phyloP scores from a whole-genome alignment of 1,140 invertebrate genomes.

The Cherax quadricarinatus region DNA sequence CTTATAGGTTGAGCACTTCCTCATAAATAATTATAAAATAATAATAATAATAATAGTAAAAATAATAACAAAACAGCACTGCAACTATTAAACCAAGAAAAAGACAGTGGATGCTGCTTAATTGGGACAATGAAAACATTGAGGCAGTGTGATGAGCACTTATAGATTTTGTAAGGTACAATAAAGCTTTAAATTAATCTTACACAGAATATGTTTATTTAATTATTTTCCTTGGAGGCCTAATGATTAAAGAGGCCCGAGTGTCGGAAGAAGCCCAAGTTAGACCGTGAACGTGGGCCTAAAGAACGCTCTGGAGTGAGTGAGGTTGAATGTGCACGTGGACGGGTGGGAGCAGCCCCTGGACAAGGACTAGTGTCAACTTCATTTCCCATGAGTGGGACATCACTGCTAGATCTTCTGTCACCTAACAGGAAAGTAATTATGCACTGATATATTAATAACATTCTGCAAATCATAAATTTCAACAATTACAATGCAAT shows the following conservation, averaged over 20 bases:
- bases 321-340: slow-evolving; percentile 61
- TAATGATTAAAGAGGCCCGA: slow-evolving; percentile 61
- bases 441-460: not conserved
- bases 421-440: slow-evolving; percentile 14
- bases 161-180: not conserved
- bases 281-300: slow-evolving; percentile 56
- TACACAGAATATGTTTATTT: too few species aligned
- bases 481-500: too few species aligned
- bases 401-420: slow-evolving; percentile 48
- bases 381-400: slow-evolving; percentile 33
- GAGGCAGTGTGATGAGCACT: not conserved
- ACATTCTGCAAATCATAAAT: not conserved
- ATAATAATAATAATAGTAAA: too few species aligned
- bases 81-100: too few species aligned
- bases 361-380: slow-evolving; percentile 42
- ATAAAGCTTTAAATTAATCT: slow-evolving; percentile 11
- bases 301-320: slow-evolving; percentile 59
- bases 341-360: slow-evolving; percentile 28
- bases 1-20: too few species aligned
- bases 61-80: too few species aligned
- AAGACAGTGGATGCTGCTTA: too few species aligned
- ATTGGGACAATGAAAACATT: not conserved
- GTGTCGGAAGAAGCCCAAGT: slow-evolving; percentile 62
- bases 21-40: too few species aligned
- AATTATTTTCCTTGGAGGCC: not conserved